Conservation (phyloP, 2,113 vertebrate genomes). For the Neolamprologus caudopunctatus region DNA sequence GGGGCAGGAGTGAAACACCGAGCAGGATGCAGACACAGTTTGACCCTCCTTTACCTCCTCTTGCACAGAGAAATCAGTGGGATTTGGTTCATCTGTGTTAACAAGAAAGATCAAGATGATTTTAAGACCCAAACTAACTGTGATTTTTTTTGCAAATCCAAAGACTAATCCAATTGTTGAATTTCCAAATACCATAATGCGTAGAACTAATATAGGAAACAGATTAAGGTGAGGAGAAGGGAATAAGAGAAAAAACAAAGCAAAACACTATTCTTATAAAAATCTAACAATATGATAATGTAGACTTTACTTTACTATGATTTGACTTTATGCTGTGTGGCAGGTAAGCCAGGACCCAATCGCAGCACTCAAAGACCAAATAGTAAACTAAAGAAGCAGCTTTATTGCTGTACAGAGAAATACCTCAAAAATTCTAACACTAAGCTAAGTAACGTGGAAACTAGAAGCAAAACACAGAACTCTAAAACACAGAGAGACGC, state of each 20-base stretch:
- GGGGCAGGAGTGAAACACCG: conserved; percentile 53
- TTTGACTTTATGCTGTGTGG: background rate
- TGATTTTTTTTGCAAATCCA: background rate
- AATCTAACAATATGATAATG: background rate
- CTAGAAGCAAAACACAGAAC: background rate
- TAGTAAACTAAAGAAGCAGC: background rate
- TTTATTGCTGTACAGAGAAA: background rate
- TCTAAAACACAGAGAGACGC: background rate
- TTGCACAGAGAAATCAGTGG: background rate
- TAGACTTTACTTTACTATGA: background rate
- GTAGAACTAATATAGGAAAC: background rate
- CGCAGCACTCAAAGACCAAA: background rate
- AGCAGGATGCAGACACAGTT: conserved; percentile 31
- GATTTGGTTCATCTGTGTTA: conserved; percentile 11
- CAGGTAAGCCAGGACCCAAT: background rate
- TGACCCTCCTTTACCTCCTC: background rate
- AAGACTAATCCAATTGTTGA: background rate
- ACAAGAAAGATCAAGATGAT: background rate
- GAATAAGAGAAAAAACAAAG: background rate
- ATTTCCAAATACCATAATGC: background rate
- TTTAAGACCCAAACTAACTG: background rate
- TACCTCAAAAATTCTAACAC: background rate
- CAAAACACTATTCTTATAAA: background rate
- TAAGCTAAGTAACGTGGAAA: background rate
- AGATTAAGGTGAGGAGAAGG: background rate